Evolutionary conservation across 2,797 vertebrate genomes (phyloP).

Genomic region (Cichlasoma orientale): DNA sequence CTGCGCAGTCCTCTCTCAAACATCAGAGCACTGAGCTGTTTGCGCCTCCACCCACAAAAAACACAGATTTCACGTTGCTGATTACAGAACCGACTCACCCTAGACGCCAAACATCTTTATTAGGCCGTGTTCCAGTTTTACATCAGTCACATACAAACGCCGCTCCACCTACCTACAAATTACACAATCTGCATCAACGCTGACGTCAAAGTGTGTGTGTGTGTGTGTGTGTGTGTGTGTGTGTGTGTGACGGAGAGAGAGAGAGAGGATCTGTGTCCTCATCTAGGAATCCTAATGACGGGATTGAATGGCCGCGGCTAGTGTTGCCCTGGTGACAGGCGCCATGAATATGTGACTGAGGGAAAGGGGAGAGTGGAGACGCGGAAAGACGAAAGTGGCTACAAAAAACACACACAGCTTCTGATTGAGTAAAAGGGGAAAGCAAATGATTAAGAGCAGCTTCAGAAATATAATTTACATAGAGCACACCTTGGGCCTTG

Average conservation of each 20-base stretch:
- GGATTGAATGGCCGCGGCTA: constrained; percentile 80
- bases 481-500: neutral
- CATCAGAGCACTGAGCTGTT: constrained; percentile 22
- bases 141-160: neutral
- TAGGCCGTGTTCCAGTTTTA: neutral
- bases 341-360: constrained; percentile 78
- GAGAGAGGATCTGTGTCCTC: constrained; percentile 37
- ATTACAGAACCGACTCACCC: constrained; percentile 31
- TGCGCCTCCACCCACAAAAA: constrained; percentile 29
- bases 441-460: neutral
- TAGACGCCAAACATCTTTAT: constrained; percentile 18
- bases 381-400: constrained; percentile 2
- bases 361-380: constrained; percentile 62
- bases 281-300: constrained; percentile 79
- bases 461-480: neutral
- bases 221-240: neutral
- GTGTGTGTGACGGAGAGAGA: neutral
- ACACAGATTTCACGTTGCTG: constrained; percentile 13
- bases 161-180: neutral
- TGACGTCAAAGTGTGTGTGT: constrained; percentile 5
- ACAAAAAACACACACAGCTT: neutral
- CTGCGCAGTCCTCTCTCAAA: constrained; percentile 3
- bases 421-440: neutral
- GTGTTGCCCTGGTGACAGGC: constrained; percentile 79
- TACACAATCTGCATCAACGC: constrained; percentile 13